Base-by-base conservation (phyloP, 2,113 vertebrate species). In the Vulpes ferrilata region DNA sequence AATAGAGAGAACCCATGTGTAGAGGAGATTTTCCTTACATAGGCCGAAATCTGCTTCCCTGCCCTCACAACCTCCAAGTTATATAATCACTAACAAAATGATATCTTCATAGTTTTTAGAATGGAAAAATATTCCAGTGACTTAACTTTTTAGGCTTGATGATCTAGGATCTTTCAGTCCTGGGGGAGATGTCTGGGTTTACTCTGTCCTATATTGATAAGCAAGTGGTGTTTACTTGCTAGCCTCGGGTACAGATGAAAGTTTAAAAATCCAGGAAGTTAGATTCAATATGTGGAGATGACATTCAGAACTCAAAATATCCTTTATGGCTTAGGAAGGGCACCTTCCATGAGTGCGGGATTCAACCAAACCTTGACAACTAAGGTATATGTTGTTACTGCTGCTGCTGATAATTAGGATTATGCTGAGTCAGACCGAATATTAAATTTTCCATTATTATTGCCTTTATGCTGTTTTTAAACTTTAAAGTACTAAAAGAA, bases 1-100 rank as follows among this genome's bases (percentile, higher is more conserved):
- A 85, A 81, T 25, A 25, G 59, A 92, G 15, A 96, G 65, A 93
- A 88, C 10, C 79, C 35, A 83, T 87, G 43, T 78, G 13, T 83
- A 93, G 71, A 85, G 55, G 64, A 95, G 82, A 71, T n/a, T 89
- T 97, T 93, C 53, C 22, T 43, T 35, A 93, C 3, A 43, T 16
- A 43, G 51, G 7, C 73, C 62, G 25, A 89, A 95, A 87, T 23
- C 17, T 88, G 57, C 11, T 84, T 85, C 89, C 15, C 12, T 5
- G 3, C 8, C 19, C 20, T 65, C 23, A 60, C n/a, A 84, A 32
- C 57, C 65, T 76, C 23, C 16, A 57, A 97, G 11, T 96, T 89
- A 86, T 27, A 15, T 93, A 89, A 73, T 81, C 55, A 59, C 7
- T 32, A 69, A 64, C 59, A 60, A 48, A 95, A 73, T 93, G 7